Base-by-base conservation (phyloP, 1,140 invertebrate species). In the Heliothis virescens region DNA sequence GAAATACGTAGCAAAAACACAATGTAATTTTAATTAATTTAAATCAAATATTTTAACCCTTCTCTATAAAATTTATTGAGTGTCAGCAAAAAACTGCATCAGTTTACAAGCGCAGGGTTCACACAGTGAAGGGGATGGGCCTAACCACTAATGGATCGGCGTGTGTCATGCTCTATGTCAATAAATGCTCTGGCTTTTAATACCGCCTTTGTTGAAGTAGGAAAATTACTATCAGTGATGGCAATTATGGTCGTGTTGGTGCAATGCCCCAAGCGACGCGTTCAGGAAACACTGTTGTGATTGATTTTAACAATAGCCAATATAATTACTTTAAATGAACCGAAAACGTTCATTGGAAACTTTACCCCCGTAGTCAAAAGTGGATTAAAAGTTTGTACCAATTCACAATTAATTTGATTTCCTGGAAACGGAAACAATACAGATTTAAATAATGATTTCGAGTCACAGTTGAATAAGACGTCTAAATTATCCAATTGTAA, bases 161-260 rank as follows among this genome's bases (percentile, higher is more conserved):
- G 75, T 84, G 82, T 85, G 82, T 86, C 83, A 88, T 86, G 82
- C 79, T 83, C 84, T 86, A 84, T 89, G 82, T 84, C 85, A 89
- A 86, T 86, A 86, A 87, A 87, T 82, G 81, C 78, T 77, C 82
- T 53, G 80, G 83, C 83, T 88, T 91, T 90, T 87, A 91, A 88
- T 87, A 87, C 78, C 74, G 82, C 87, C 84, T 87, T 91, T 90
- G 86, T 90, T 89, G 83, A 88, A 88, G 83, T 87, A 86, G 82
- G 79, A 82, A 85, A 89, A 88, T 91, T 90, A 91, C 86, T 85
- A 87, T 86, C 83, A 85, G 78, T 79, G 80, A 84, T 74, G 65
- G 82, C 84, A 85, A 89, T 86, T 86, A 85, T 65, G 78, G 81
- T 82, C 79, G 71, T 77, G 80, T 81, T 80, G 60, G 73, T 79